Conservation (phyloP, 2,113 vertebrate genomes). For the Progne subis region DNA sequence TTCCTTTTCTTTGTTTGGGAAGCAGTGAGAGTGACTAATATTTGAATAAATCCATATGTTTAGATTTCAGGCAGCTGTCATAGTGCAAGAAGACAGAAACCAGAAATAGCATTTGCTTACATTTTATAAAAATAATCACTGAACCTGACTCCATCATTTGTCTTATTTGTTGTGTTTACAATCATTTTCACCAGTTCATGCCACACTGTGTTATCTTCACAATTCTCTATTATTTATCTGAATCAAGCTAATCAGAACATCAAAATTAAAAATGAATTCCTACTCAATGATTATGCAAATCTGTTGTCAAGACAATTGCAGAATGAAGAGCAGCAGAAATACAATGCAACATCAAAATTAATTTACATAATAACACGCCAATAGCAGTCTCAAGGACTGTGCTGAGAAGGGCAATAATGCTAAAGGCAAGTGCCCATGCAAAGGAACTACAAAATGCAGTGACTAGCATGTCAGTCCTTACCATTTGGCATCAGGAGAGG, state of each 20-base stretch:
- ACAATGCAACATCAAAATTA: neutral
- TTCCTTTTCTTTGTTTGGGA: neutral
- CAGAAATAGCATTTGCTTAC: constrained; percentile 10
- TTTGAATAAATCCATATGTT: constrained; percentile 41
- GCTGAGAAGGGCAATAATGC: neutral
- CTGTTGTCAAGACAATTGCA: constrained; percentile 28
- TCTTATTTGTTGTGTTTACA: constrained; percentile 12
- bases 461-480: neutral
- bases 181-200: neutral
- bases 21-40: constrained; percentile 12
- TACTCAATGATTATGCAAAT: constrained; percentile 15
- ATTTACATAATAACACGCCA: constrained; percentile 14
- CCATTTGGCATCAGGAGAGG: neutral
- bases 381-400: neutral
- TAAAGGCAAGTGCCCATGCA: neutral
- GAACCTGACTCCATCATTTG: neutral
- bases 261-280: constrained; percentile 25
- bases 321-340: constrained; percentile 23
- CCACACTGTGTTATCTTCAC: neutral
- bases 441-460: constrained; percentile 6
- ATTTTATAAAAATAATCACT: constrained; percentile 9
- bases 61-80: constrained; percentile 9
- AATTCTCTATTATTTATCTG: constrained; percentile 21
- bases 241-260: neutral
- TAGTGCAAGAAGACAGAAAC: neutral